Base-by-base conservation (phyloP, 2,113 vertebrate species). In the Synodontis membranacea region DNA sequence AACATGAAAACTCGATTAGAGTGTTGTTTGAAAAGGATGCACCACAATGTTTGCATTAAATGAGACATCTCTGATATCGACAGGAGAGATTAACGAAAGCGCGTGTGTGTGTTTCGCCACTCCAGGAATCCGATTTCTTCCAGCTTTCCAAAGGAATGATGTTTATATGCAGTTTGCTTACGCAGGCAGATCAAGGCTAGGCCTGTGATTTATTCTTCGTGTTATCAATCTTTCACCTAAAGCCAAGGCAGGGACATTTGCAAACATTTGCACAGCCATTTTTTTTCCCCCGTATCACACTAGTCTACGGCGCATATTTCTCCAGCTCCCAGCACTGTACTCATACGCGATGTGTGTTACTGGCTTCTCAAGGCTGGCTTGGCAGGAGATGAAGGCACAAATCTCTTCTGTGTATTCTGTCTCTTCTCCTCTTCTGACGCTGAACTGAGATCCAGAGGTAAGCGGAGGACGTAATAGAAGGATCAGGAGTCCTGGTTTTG, bases 331-430 rank as follows among this genome's bases (percentile, higher is more conserved):
- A 25, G 34, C 25, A 80, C n/a, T 14, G 31, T 58, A 25, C 78
- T 56, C 21, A 0, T 39, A 10, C 34, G 3, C 5, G 31, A 11
- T 25, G 85, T 46, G 15, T 74, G 64, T 84, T 85, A 46, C 78
- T 44, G 80, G 23, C 39, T 70, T 64, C 86, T 82, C 28, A 19
- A 70, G 70, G 66, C 78, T 42, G 80, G 17, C 50, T 79, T 88
- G 87, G 83, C 86, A 86, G 87, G 23, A 83, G 54, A 83, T 87
- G 19, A 88, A 90, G 70, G 46, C 54, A 70, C 62, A 7, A 25
- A 42, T 42, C 19, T 62, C 19, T 39, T 80, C 50, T 52, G n/a
- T 25, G 37, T 46, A 5, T 70, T 50, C n/a, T 88, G 68, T 80
- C 21, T 46, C 46, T 34, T 62, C 56, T 76, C 50, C 23, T 50